These are phyloP conservation scores for Unio pictorum DNA, from an alignment of 2,888 invertebrate species.

Conservation along the genomic window DNA sequence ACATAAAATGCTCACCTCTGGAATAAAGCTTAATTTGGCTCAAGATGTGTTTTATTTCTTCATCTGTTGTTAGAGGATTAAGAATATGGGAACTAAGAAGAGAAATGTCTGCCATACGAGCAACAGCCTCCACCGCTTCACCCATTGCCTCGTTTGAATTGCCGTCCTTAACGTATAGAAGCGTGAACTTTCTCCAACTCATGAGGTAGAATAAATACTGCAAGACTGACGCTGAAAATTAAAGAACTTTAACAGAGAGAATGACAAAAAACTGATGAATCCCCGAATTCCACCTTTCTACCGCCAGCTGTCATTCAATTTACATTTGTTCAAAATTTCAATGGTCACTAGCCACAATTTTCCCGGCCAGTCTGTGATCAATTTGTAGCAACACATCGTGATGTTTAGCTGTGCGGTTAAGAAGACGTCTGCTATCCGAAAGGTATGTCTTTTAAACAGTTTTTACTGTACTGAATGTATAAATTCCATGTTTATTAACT, in stretches of 20 bases:
- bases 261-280: background rate
- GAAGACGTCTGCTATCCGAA: too few relatives aligned
- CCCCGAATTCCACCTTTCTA: too few relatives aligned
- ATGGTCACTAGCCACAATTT: too few relatives aligned
- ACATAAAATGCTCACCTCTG: constrained; percentile 2
- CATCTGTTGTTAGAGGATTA: constrained; percentile 7
- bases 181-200: constrained; percentile 12
- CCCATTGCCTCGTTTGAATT: constrained; percentile 8
- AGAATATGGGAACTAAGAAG: constrained; percentile 11
- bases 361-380: too few relatives aligned
- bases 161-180: constrained; percentile 9
- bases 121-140: constrained; percentile 6
- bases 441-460: too few relatives aligned
- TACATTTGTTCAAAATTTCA: too few relatives aligned
- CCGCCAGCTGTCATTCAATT: too few relatives aligned
- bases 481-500: too few relatives aligned
- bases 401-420: too few relatives aligned
- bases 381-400: too few relatives aligned
- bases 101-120: constrained; percentile 1
- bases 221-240: background rate
- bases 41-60: constrained; percentile 3
- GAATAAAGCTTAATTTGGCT: constrained; percentile 8
- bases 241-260: background rate
- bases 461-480: too few relatives aligned
- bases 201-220: too few relatives aligned